Percentiles rank a stretch among this genome's conserved stretches.
These are phyloP conservation scores for Alcis repandata DNA, from an alignment of 2,888 invertebrate species.

Conservation along the genomic window DNA sequence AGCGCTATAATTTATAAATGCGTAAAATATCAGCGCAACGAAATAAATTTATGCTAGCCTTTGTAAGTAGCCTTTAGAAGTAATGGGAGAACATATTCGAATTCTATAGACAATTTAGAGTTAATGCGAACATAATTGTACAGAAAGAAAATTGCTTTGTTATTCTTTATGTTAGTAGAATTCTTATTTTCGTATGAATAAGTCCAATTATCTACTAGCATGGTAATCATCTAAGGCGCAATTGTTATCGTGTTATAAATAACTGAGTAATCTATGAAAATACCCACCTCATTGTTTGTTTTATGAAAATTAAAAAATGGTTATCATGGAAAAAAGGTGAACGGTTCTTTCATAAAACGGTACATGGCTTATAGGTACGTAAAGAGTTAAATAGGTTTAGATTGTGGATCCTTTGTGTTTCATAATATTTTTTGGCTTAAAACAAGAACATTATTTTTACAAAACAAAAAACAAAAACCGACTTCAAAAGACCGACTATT, in stretches of 20 bases:
- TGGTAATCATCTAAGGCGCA: background rate
- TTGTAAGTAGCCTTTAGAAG: background rate
- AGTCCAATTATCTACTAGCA: background rate
- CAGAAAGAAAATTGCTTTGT: background rate
- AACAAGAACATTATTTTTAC: too few species aligned
- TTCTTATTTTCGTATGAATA: background rate
- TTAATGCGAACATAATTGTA: background rate
- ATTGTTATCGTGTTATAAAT: background rate
- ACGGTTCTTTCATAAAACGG: background rate
- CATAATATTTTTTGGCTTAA: too few species aligned
- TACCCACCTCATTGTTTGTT: background rate
- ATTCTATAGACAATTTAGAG: background rate
- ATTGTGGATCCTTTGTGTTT: too few species aligned
- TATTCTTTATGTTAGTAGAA: background rate
- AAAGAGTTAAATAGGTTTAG: too few species aligned
- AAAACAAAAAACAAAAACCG: too few species aligned
- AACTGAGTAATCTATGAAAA: background rate
- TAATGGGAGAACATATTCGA: background rate
- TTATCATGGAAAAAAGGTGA: background rate
- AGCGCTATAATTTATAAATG: background rate
- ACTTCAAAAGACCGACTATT: too few species aligned
- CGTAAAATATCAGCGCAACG: slow-evolving; percentile 7
- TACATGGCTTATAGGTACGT: too few species aligned
- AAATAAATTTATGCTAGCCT: background rate
- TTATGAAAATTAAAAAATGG: background rate